phyloP scores from a whole-genome alignment of 2,113 vertebrate species.

The Dendropsophus ebraccatus region DNA sequence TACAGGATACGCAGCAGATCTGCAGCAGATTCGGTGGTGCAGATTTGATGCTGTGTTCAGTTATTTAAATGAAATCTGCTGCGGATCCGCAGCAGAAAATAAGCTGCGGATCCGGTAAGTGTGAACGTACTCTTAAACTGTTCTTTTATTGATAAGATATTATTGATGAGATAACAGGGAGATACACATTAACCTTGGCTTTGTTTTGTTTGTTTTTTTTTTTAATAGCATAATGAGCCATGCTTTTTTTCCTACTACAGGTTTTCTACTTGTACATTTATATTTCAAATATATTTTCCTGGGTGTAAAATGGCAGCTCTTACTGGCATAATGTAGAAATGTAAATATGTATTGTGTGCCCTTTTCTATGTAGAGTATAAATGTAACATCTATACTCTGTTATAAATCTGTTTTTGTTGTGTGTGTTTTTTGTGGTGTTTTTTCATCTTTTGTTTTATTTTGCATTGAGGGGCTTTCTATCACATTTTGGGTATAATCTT shows the following conservation, averaged over 20 bases:
- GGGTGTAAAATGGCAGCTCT: neutral
- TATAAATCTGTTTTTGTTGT: too few species aligned
- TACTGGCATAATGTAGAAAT: slow-evolving; percentile 12
- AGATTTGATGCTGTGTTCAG: too few species aligned
- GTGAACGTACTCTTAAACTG: too few species aligned
- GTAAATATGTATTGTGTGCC: slow-evolving; percentile 29
- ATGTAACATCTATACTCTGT: neutral
- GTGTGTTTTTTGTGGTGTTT: too few species aligned
- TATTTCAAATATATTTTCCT: neutral
- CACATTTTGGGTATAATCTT: neutral
- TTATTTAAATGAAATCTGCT: too few species aligned
- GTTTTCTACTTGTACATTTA: neutral
- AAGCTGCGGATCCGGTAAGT: too few species aligned
- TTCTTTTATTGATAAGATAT: too few species aligned
- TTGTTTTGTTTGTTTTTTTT: too few species aligned
- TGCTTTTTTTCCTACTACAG: neutral
- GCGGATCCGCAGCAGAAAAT: too few species aligned
- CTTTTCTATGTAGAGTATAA: slow-evolving; percentile 1
- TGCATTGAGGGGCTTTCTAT: neutral
- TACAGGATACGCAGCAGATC: too few species aligned
- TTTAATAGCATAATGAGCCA: neutral
- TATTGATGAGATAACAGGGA: too few species aligned
- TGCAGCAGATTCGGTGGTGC: too few species aligned
- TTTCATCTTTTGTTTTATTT: neutral
- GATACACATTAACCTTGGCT: neutral